Evolutionary conservation across 2,888 invertebrate genomes (phyloP).

Genomic region (Campoletis raptor): DNA sequence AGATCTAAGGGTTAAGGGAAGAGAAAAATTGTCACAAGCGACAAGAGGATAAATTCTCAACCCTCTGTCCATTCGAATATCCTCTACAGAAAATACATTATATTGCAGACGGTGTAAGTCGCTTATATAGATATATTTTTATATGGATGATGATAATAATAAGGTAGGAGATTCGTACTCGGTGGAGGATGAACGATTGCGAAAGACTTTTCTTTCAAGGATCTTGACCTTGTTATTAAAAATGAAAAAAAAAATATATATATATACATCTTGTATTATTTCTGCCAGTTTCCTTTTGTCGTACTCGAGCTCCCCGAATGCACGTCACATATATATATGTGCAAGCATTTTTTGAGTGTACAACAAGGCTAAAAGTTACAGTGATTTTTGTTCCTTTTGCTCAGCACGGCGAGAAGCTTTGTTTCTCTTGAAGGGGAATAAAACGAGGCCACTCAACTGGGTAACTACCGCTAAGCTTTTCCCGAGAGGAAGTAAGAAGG

Average conservation of each 20-base stretch:
- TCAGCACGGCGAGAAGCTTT: constrained; percentile 37
- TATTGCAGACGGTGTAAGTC: constrained; percentile 11
- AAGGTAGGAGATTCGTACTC: constrained; percentile 15
- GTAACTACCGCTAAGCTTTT: constrained; percentile 32
- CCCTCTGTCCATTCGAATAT: constrained; percentile 12
- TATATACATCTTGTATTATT: constrained; percentile 49
- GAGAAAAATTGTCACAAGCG: constrained; percentile 31
- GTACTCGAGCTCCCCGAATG: constrained; percentile 18
- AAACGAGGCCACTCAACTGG: constrained; percentile 61
- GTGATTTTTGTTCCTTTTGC: constrained; percentile 40
- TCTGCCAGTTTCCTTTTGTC: constrained; percentile 29
- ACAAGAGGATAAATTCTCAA: constrained; percentile 41
- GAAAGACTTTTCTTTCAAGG: constrained; percentile 21
- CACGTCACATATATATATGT: constrained; percentile 4
- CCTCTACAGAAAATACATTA: constrained; percentile 28
- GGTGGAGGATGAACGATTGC: constrained; percentile 35
- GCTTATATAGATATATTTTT: constrained; percentile 2
- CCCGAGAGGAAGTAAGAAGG: constrained; percentile 7
- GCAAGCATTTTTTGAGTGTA: not conserved
- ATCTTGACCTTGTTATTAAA: constrained; percentile 53
- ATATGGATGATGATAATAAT: constrained; percentile 20
- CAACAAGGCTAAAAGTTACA: constrained; percentile 47
- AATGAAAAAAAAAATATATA: constrained; percentile 2
- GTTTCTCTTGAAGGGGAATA: constrained; percentile 44
- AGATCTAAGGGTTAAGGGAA: not conserved